These are phyloP conservation scores for Spicauda simplicius DNA, from an alignment of 2,888 invertebrate genomes.

Conservation along the genomic window DNA sequence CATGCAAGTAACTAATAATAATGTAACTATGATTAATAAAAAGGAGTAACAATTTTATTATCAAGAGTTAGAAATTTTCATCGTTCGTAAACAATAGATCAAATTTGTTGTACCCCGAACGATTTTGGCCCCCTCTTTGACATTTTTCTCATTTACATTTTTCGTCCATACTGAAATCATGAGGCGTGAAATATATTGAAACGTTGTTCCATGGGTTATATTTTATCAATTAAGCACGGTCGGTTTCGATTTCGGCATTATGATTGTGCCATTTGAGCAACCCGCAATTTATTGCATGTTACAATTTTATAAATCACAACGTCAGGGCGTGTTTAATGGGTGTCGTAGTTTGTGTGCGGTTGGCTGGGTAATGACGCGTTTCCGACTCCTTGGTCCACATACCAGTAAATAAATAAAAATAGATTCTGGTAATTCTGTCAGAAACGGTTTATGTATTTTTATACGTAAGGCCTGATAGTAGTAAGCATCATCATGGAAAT, in stretches of 20 bases:
- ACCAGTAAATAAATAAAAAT: conserved; percentile 1
- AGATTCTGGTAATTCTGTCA: background rate
- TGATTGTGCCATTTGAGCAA: conserved; percentile 63
- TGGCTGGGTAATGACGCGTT: conserved; percentile 42
- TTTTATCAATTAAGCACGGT: conserved; percentile 79
- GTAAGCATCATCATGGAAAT: no score
- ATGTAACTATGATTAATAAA: background rate
- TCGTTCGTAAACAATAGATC: conserved; percentile 43
- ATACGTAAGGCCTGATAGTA: no score
- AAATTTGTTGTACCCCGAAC: conserved; percentile 53
- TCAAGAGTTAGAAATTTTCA: background rate
- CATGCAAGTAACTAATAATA: no score
- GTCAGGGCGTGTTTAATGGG: conserved; percentile 56
- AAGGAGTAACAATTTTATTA: conserved; percentile 27
- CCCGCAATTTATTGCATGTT: conserved; percentile 63
- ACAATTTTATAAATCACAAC: conserved; percentile 66
- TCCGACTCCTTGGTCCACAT: conserved; percentile 39
- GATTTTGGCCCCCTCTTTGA: conserved; percentile 68
- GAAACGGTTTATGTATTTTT: no score
- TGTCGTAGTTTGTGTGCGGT: conserved; percentile 49
- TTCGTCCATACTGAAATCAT: conserved; percentile 69
- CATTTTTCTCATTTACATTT: conserved; percentile 79
- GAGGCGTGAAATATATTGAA: conserved; percentile 77
- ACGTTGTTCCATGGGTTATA: conserved; percentile 69
- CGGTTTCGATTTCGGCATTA: conserved; percentile 71